A percentile compares a stretch with the other conserved stretches of the same genome.
These are phyloP conservation scores for Synodontis membranacea DNA, from an alignment of 2,113 vertebrate genomes.

Conservation along the genomic window DNA sequence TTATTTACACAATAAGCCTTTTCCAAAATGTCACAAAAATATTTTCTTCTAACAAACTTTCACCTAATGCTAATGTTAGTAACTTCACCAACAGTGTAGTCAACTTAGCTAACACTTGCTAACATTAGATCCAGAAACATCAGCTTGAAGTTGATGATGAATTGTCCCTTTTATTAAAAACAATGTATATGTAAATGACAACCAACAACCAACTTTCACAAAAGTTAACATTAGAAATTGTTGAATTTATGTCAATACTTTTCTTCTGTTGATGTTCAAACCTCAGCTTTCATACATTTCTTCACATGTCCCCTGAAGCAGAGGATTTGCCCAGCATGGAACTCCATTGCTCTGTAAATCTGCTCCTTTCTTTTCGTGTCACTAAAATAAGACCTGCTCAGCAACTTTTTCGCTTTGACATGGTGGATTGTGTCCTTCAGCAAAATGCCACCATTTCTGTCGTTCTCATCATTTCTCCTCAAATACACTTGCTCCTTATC, in stretches of 20 bases:
- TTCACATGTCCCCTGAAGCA: background rate
- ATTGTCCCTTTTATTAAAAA: background rate
- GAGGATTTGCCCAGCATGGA: background rate
- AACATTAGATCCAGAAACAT: background rate
- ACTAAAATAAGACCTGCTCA: conserved; percentile 2
- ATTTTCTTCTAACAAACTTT: background rate
- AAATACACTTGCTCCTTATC: conserved; percentile 16
- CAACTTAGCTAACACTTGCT: background rate
- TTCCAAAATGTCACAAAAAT: background rate
- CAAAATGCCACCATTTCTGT: conserved; percentile 8
- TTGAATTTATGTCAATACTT: background rate
- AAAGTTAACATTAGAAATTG: background rate
- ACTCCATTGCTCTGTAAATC: background rate
- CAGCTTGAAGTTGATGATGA: background rate
- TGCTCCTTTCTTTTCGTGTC: background rate
- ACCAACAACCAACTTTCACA: background rate
- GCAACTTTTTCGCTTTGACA: conserved; percentile 6
- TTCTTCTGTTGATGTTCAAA: background rate
- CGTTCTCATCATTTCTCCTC: conserved; percentile 14
- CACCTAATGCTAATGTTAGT: background rate
- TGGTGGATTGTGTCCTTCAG: conserved; percentile 35
- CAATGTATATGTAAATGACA: background rate
- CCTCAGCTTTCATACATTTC: background rate
- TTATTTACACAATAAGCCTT: background rate
- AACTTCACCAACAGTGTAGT: background rate